A percentile compares a stretch with the other conserved stretches of the same genome.
Evolutionary conservation across 2,113 vertebrate species (phyloP).

Genomic region (Gallinago paraguaiae): DNA sequence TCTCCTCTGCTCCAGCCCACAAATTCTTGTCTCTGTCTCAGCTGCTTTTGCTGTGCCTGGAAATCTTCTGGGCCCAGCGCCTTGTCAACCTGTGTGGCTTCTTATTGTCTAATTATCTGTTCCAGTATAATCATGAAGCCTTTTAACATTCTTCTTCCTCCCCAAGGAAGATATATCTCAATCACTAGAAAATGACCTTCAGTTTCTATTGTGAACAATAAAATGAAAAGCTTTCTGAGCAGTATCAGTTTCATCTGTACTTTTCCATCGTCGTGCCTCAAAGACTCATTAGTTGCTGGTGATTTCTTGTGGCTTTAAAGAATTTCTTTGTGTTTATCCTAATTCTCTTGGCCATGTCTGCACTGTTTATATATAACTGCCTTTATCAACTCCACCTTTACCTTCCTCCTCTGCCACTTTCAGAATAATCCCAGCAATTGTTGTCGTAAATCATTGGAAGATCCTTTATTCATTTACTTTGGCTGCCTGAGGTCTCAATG

Average conservation of each 20-base stretch:
- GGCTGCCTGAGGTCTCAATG: not conserved
- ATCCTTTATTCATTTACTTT: not conserved
- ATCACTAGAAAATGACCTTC: constrained; percentile 49
- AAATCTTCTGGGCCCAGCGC: not conserved
- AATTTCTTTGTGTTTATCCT: not conserved
- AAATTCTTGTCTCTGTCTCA: not conserved
- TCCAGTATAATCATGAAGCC: not conserved
- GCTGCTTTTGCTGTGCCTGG: not conserved
- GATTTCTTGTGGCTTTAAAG: not conserved
- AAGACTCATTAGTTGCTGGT: not conserved
- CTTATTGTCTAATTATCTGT: constrained; percentile 35
- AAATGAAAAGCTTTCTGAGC: not conserved
- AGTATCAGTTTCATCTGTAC: constrained; percentile 26
- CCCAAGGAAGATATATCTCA: constrained; percentile 18
- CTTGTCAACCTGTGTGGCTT: not conserved
- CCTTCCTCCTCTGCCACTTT: not conserved
- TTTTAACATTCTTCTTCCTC: constrained; percentile 47
- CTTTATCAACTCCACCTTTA: not conserved
- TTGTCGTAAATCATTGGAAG: not conserved
- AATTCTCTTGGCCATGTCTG: not conserved
- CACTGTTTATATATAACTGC: not conserved
- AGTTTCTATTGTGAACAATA: not conserved
- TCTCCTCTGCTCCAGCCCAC: not conserved
- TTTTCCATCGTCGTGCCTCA: not conserved
- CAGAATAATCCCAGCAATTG: not conserved